phyloP scores from a whole-genome alignment of 2,888 invertebrate genomes.

The Gymnoscelis rufifasciata region DNA sequence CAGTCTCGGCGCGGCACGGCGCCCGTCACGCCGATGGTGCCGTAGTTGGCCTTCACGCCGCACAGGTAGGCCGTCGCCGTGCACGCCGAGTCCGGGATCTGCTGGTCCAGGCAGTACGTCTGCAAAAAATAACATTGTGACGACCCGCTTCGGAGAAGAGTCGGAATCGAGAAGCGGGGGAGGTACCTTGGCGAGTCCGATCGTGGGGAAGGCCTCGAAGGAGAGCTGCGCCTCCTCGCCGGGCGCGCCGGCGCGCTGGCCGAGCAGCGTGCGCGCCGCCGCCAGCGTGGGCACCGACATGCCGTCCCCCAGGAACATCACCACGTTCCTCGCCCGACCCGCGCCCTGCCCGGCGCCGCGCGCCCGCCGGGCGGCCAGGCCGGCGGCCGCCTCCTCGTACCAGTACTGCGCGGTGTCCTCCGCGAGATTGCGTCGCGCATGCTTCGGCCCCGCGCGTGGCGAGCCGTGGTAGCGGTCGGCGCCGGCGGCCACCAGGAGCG shows the following conservation, averaged over 20 bases:
- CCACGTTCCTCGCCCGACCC: conserved; percentile 74
- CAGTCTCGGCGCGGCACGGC: conserved; percentile 80
- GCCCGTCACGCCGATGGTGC: conserved; percentile 82
- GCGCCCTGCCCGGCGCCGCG: conserved; percentile 27
- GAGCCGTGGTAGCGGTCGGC: conserved; percentile 20
- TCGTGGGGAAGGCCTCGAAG: conserved; percentile 81
- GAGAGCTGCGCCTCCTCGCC: conserved; percentile 80
- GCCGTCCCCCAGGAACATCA: conserved; percentile 85
- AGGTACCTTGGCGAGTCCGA: conserved; percentile 54
- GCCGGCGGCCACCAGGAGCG: conserved; percentile 2
- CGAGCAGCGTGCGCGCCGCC: conserved; percentile 79
- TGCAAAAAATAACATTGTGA: conserved; percentile 27
- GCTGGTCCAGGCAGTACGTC: conserved; percentile 79
- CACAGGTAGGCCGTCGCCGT: conserved; percentile 83
- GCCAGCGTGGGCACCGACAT: conserved; percentile 85
- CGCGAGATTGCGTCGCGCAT: conserved; percentile 17
- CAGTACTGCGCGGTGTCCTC: conserved; percentile 25
- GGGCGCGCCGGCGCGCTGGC: conserved; percentile 65
- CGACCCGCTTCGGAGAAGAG: too few species aligned
- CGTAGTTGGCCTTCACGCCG: conserved; percentile 82
- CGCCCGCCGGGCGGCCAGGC: conserved; percentile 3
- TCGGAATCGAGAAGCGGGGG: not conserved
- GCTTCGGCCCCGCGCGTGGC: conserved; percentile 7
- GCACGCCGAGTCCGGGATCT: conserved; percentile 85
- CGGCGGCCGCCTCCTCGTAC: conserved; percentile 28